Percentiles rank a stretch among this genome's conserved stretches.
These are phyloP conservation scores for Neocloeon triangulifer DNA, from an alignment of 1,140 invertebrate species.

Conservation along the genomic window DNA sequence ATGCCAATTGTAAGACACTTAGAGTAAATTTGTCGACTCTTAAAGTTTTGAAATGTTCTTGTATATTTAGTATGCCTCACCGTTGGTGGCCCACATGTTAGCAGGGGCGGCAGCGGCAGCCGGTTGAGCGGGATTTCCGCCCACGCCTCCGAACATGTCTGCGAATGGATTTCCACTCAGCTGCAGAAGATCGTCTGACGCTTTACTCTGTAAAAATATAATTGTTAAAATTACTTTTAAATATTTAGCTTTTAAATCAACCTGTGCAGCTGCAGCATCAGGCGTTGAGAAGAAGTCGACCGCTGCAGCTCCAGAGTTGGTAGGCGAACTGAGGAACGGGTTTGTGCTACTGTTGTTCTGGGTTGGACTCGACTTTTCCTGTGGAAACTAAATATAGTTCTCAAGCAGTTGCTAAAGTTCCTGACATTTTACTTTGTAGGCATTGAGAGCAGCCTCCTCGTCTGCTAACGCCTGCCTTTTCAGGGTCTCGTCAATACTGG, in stretches of 20 bases:
- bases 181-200: slow-evolving; percentile 74
- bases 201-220: slow-evolving; percentile 25
- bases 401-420: too few species aligned
- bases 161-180: slow-evolving; percentile 69
- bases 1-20: slow-evolving; percentile 9
- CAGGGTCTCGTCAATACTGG: slow-evolving; percentile 56
- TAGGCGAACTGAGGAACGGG: slow-evolving; percentile 48
- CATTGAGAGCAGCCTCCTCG: slow-evolving; percentile 84
- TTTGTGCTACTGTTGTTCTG: slow-evolving; percentile 49
- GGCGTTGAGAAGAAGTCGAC: slow-evolving; percentile 25
- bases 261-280: slow-evolving; percentile 17
- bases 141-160: slow-evolving; percentile 46
- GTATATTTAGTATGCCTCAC: too few species aligned
- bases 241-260: too few species aligned
- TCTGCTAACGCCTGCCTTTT: slow-evolving; percentile 76
- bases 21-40: too few species aligned
- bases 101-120: slow-evolving; percentile 13
- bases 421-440: slow-evolving; percentile 59
- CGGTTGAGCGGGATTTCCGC: slow-evolving; percentile 14
- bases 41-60: too few species aligned
- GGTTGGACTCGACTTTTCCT: too few species aligned
- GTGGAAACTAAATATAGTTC: too few species aligned
- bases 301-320: slow-evolving; percentile 17
- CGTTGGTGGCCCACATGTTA: slow-evolving; percentile 43
- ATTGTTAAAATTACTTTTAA: too few species aligned